Evolutionary conservation across 2,797 vertebrate genomes (phyloP).

Genomic region (Lerista edwardsae): DNA sequence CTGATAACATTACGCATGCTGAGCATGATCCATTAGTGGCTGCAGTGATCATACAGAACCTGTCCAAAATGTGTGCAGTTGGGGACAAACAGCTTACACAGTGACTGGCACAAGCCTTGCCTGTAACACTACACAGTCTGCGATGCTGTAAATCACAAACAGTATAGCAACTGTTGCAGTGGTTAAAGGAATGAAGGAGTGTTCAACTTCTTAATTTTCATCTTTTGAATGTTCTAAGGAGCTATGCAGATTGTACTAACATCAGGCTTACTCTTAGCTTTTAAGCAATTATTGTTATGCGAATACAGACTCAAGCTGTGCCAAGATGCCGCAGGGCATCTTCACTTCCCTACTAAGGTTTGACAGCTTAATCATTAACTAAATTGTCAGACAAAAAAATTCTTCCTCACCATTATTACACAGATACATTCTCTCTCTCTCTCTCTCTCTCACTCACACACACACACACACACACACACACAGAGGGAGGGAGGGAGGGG

Average conservation of each 20-base stretch:
- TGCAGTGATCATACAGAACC: background rate
- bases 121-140: background rate
- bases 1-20: background rate
- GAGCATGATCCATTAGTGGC: background rate
- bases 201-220: background rate
- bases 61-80: background rate
- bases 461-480: background rate
- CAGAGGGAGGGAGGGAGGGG: too few relatives aligned
- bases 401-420: slow-evolving; percentile 6
- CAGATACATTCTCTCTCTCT: background rate
- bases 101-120: background rate
- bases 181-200: background rate
- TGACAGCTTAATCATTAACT: slow-evolving; percentile 35
- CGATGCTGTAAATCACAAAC: background rate
- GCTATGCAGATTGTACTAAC: background rate
- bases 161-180: background rate
- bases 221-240: background rate
- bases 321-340: background rate
- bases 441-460: background rate
- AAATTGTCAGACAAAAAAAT: slow-evolving; percentile 3
- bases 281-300: slow-evolving; percentile 24
- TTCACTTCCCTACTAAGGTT: background rate
- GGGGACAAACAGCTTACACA: too few relatives aligned
- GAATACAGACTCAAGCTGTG: slow-evolving; percentile 19
- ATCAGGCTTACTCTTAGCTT: background rate